phyloP scores from a whole-genome alignment of 2,888 invertebrate genomes.

The Vesta saturnalis region DNA sequence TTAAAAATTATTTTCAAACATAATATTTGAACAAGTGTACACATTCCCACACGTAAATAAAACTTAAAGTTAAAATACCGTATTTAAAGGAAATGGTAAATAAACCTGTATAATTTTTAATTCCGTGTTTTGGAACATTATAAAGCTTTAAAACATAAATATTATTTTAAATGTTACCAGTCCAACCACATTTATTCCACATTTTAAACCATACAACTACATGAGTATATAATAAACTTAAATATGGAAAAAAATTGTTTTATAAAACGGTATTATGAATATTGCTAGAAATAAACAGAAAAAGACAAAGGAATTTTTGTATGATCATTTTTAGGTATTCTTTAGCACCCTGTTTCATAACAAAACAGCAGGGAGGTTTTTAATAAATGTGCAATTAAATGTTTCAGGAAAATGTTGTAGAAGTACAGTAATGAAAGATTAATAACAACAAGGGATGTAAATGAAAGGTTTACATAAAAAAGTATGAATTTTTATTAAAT shows the following conservation, averaged over 20 bases:
- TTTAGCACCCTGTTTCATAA: conserved; percentile 10
- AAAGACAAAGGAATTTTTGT: conserved; percentile 7
- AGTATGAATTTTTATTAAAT: conserved; percentile 11
- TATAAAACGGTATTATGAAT: background rate
- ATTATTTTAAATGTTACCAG: background rate
- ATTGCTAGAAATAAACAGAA: conserved; percentile 6
- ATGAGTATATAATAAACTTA: background rate
- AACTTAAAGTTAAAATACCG: background rate
- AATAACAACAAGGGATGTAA: conserved; percentile 9
- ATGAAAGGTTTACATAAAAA: background rate
- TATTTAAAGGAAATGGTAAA: background rate
- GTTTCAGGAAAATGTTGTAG: conserved; percentile 9
- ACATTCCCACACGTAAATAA: conserved; percentile 1
- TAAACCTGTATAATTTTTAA: too few species aligned
- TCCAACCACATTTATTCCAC: background rate
- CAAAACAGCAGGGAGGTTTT: conserved; percentile 13
- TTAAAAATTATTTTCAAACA: too few species aligned
- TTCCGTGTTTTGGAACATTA: background rate
- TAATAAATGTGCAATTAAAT: conserved; percentile 16
- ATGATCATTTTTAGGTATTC: conserved; percentile 11
- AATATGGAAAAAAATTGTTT: conserved; percentile 2
- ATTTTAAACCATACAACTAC: background rate
- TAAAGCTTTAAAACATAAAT: background rate
- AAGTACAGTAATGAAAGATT: conserved; percentile 10
- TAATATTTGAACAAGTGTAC: background rate